Percentiles rank a stretch among this genome's conserved stretches.
phyloP scores from a whole-genome alignment of 2,113 vertebrate genomes.

The Morone chrysops region DNA sequence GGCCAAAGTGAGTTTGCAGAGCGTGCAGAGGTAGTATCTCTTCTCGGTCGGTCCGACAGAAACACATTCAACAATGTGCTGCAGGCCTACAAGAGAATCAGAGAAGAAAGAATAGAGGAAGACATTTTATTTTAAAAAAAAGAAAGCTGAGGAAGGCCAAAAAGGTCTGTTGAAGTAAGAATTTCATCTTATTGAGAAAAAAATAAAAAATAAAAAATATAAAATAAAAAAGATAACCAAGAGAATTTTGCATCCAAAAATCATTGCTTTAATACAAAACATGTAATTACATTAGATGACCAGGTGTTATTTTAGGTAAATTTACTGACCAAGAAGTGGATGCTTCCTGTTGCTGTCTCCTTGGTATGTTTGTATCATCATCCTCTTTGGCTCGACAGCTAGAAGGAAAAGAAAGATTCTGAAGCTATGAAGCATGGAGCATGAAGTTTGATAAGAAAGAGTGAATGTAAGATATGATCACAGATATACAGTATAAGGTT shows the following conservation, averaged over 20 bases:
- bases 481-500: background rate
- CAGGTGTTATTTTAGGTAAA: too few relatives aligned
- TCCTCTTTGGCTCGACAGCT: constrained; percentile 36
- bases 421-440: background rate
- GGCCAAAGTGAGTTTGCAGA: constrained; percentile 59
- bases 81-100: constrained; percentile 64
- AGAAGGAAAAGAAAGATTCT: background rate
- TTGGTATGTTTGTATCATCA: constrained; percentile 54
- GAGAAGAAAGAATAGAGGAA: background rate
- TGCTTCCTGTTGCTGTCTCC: constrained; percentile 45
- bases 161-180: background rate
- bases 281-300: background rate
- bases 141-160: background rate
- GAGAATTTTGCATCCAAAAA: background rate
- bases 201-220: too few relatives aligned
- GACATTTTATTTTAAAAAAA: background rate
- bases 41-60: constrained; percentile 3
- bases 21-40: constrained; percentile 70
- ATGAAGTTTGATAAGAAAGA: background rate
- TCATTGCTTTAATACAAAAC: background rate
- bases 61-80: constrained; percentile 72
- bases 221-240: background rate
- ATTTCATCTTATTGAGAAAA: too few relatives aligned
- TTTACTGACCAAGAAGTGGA: constrained; percentile 76
- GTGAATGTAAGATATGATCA: background rate